A percentile compares a stretch with the other conserved stretches of the same genome.
Conservation (phyloP, 2,888 invertebrate species). For the Agrochola macilenta region DNA sequence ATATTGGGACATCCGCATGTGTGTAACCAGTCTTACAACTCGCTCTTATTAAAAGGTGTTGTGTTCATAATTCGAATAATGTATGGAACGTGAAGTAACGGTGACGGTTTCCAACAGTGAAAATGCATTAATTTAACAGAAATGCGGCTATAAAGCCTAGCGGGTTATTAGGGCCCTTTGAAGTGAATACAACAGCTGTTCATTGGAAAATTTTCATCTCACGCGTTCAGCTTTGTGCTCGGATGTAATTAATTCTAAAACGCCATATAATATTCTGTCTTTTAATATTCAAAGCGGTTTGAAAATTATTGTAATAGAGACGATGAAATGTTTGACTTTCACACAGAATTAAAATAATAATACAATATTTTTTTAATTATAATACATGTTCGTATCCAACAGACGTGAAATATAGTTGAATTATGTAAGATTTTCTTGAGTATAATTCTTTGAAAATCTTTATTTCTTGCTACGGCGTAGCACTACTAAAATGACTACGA, state of each 20-base stretch:
- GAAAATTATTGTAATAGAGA: slow-evolving; percentile 21
- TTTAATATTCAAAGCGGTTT: slow-evolving; percentile 48
- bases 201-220: slow-evolving; percentile 69
- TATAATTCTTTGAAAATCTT: slow-evolving; percentile 25
- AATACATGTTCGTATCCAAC: slow-evolving; percentile 9
- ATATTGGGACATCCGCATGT: slow-evolving; percentile 17
- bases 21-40: slow-evolving; percentile 47
- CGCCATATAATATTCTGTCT: slow-evolving; percentile 42
- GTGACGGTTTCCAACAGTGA: slow-evolving; percentile 70
- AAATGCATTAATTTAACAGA: slow-evolving; percentile 77
- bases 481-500: slow-evolving; percentile 13
- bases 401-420: slow-evolving; percentile 3
- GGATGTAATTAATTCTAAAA: slow-evolving; percentile 63
- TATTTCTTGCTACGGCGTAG: slow-evolving; percentile 39
- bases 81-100: slow-evolving; percentile 69
- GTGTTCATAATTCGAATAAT: slow-evolving; percentile 73
- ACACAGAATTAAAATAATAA: neutral
- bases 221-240: slow-evolving; percentile 52
- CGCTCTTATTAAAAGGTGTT: slow-evolving; percentile 67
- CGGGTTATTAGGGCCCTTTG: slow-evolving; percentile 69
- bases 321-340: slow-evolving; percentile 24
- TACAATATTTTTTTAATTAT: neutral
- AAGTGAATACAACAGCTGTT: slow-evolving; percentile 73
- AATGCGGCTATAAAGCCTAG: slow-evolving; percentile 71
- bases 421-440: neutral